Evolutionary conservation across 1,140 invertebrate genomes (phyloP), one percentile per base, ranked within the genome.

Genomic region (Drosophila parabipectinata): DNA sequence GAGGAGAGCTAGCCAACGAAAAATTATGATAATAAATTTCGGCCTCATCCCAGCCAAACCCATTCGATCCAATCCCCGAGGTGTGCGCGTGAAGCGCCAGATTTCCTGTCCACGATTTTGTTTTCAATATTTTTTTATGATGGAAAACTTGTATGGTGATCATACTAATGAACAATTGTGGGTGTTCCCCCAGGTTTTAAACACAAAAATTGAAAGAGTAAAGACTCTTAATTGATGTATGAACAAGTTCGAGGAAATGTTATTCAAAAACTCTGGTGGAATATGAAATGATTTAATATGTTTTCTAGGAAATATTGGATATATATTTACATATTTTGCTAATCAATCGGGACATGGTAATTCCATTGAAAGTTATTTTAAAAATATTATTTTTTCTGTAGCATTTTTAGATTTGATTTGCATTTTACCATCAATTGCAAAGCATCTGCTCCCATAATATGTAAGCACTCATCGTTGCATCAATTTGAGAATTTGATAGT

Each of bases 41-140:
- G 62, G 26, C 34, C 47, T 52, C 63, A 63, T 67, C 59, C 34
- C 24, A 10, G 51, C 34, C 50, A 26, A 64, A 57, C 53, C 52
- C 52, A 63, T 34, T 9, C 53, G 15, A 57, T 32, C 28, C 39
- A 12, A 41, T 39, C 15, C 34, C 21, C 41, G 53, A 74, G 72
- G 71, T 74, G 53, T 52, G 54, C 63, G 67, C 81, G 77, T 77
- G 77, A 61, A 85, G 82, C 81, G 81, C 77, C 82, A 85, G 69
- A 87, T 85, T 85, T 87, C 82, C 81, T 81, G 82, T 71, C 21
- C 56, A 61, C 61, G 60, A 59, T 55, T 67, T 61, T 44, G 41
- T 72, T 72, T 79, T 62, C 57, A 72, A 67, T 60, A 54, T 72
- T 59, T 60, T 50, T 71, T 71, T 84, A 85, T 77, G 63, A 56